These are phyloP conservation scores for Sisyra nigra DNA, from an alignment of 2,888 invertebrate genomes.

Conservation along the genomic window DNA sequence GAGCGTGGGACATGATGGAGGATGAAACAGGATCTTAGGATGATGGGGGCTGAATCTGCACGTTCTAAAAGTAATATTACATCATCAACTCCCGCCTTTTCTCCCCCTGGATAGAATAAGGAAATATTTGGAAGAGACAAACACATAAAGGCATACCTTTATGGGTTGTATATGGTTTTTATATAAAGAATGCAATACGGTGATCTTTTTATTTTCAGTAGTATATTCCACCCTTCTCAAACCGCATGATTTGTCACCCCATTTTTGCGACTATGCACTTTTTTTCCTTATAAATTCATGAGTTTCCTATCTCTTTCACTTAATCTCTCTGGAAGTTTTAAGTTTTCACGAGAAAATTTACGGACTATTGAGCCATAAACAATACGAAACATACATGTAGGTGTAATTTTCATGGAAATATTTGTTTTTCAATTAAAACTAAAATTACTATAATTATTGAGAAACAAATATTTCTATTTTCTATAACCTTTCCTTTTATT, in stretches of 20 bases:
- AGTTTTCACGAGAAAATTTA: background rate
- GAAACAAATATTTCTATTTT: too few relatives aligned
- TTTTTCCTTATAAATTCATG: conserved; percentile 13
- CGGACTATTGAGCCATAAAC: too few relatives aligned
- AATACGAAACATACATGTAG: too few relatives aligned
- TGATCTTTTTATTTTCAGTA: too few relatives aligned
- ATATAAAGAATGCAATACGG: too few relatives aligned
- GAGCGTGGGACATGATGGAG: too few relatives aligned
- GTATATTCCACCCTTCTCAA: conserved; percentile 10
- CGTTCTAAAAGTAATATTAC: conserved; percentile 7
- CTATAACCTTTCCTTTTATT: too few relatives aligned
- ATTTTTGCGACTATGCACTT: conserved; percentile 26
- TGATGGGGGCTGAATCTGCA: background rate
- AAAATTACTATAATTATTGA: too few relatives aligned
- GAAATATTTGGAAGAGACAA: conserved; percentile 1
- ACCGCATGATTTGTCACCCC: conserved; percentile 27
- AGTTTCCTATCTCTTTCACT: background rate
- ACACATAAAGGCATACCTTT: too few relatives aligned
- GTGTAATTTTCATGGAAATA: too few relatives aligned
- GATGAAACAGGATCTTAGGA: conserved; percentile 3
- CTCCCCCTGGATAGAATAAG: conserved; percentile 1
- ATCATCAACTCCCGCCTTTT: background rate
- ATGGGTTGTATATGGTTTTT: too few relatives aligned
- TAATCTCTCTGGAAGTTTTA: background rate
- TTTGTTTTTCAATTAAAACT: too few relatives aligned